phyloP scores from a whole-genome alignment of 2,888 invertebrate species.

The Parnassius apollo region DNA sequence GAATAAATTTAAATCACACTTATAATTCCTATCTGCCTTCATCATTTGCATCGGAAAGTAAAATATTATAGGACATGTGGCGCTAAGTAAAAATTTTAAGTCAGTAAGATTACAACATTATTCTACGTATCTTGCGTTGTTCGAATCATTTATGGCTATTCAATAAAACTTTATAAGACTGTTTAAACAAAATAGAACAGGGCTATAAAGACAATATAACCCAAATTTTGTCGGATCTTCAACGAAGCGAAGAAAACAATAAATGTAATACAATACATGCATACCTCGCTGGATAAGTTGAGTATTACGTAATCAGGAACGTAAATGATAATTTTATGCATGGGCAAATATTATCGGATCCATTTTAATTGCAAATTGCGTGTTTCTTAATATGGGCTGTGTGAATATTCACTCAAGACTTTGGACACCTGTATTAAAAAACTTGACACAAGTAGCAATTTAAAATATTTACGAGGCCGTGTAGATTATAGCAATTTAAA shows the following conservation, averaged over 20 bases:
- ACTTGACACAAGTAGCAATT: slow-evolving; percentile 17
- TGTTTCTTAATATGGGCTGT: slow-evolving; percentile 43
- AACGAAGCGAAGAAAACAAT: slow-evolving; percentile 31
- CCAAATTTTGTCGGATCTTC: slow-evolving; percentile 30
- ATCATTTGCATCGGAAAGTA: neutral
- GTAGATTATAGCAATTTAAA: slow-evolving; percentile 7
- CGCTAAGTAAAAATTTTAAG: neutral
- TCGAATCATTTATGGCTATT: slow-evolving; percentile 15
- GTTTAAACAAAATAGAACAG: slow-evolving; percentile 31
- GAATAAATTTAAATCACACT: neutral
- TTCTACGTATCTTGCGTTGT: slow-evolving; percentile 13
- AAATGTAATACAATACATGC: slow-evolving; percentile 27
- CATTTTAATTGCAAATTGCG: slow-evolving; percentile 55
- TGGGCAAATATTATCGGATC: slow-evolving; percentile 57
- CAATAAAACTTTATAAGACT: slow-evolving; percentile 21
- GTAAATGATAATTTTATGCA: slow-evolving; percentile 60
- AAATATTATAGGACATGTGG: slow-evolving; percentile 8
- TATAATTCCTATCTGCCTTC: neutral
- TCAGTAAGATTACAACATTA: slow-evolving; percentile 6
- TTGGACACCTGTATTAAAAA: slow-evolving; percentile 11
- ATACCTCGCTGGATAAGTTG: slow-evolving; percentile 28
- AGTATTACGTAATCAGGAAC: slow-evolving; percentile 44
- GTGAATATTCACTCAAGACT: slow-evolving; percentile 28
- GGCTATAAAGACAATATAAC: slow-evolving; percentile 29
- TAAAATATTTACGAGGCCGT: slow-evolving; percentile 17